A percentile compares a stretch with the other conserved stretches of the same genome.
These are phyloP conservation scores for Novumbra hubbsi DNA, from an alignment of 2,797 vertebrate genomes.

Conservation along the genomic window DNA sequence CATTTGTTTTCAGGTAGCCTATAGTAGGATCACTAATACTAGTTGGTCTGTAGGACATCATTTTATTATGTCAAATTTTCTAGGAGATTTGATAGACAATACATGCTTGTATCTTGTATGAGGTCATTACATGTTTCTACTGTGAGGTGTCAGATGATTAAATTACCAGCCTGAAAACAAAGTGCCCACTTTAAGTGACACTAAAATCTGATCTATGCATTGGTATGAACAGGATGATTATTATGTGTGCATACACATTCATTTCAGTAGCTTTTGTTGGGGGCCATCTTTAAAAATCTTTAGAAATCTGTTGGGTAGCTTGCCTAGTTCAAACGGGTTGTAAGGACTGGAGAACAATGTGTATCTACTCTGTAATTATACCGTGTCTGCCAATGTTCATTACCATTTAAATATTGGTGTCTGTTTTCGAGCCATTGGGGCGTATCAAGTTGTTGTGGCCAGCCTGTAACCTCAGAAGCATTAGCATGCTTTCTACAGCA, in stretches of 20 bases:
- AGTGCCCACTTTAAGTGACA: not conserved
- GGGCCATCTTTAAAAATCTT: not conserved
- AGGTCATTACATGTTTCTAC: not conserved
- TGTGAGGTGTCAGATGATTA: not conserved
- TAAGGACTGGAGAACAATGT: not conserved
- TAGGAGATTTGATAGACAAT: constrained; percentile 4
- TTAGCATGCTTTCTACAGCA: not conserved
- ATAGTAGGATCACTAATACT: not conserved
- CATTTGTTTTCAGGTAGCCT: constrained; percentile 27
- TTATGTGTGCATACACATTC: not conserved
- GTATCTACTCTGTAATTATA: not conserved
- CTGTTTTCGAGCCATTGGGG: not conserved
- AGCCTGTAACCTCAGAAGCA: not conserved
- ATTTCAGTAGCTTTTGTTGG: not conserved
- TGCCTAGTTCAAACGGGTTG: not conserved
- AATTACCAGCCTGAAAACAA: not conserved
- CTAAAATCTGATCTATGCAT: not conserved
- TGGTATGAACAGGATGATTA: not conserved
- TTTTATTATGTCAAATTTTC: not conserved
- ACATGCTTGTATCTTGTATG: not conserved
- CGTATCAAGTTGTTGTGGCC: not conserved
- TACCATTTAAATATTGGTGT: not conserved
- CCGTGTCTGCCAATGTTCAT: not conserved
- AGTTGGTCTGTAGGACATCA: not conserved
- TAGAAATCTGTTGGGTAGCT: not conserved